Base-by-base conservation (phyloP, 2,797 vertebrate species). In the Eupleurogrammus muticus region DNA sequence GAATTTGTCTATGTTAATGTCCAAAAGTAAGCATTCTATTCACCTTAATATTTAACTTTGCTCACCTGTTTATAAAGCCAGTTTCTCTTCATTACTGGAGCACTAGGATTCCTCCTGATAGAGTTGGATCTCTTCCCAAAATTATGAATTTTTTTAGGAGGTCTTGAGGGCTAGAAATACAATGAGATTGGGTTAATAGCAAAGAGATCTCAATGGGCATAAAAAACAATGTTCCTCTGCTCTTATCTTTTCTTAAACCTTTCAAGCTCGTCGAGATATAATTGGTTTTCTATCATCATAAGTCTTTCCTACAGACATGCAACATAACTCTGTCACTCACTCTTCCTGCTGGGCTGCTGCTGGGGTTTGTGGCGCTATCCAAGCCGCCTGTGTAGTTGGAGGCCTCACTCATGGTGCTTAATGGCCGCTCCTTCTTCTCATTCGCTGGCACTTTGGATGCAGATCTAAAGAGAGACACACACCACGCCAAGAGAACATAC, bases 31-130 rank as follows among this genome's bases (percentile, higher is more conserved):
- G 9, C 51, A 46, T 28, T 44, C 14, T 13, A 32, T 7, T 38
- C 54, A 50, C 42, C 5, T 57, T 8, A 66, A 21, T 53, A 47
- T 64, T 35, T 32, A 20, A 60, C 34, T 47, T 24, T 19, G 32
- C 82, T 82, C 92, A 98, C 98, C 96, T 99, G 97, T 88, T 99
- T 99, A 89, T 99, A 98, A 86, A 99, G 96, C 98, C 98, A 99
- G 85, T 95, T 96, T 64, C 95, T 95, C 81, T 96, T 97, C 52
- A 96, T 91, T 47, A 99, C 96, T 0, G 96, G 96, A 5, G 97
- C 98, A 49, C 95, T 95, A 13, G 97, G 96, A 81, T 99, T 99
- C 78, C 97, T 95, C 89, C 96, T 96, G 83, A 99, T 99, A 55
- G 97, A 99, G 89, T 99, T 99, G 8, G 98, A 99, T 66, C 98